Conservation (phyloP, 2,888 invertebrate species). For the Sepioteuthis lessoniana region DNA sequence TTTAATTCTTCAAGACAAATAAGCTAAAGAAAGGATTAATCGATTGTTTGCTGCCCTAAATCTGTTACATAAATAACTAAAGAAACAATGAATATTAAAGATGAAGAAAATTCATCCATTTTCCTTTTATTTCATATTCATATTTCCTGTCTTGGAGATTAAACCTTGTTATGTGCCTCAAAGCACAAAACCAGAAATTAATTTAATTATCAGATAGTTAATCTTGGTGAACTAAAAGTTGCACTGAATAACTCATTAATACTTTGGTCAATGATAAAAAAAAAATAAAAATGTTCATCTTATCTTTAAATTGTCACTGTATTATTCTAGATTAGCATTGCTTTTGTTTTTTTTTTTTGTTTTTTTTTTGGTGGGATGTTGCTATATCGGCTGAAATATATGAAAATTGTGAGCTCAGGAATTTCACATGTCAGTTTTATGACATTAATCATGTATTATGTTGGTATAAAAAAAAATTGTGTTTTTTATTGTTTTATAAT, state of each 20-base stretch:
- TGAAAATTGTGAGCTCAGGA: neutral
- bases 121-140: neutral
- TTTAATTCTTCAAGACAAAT: neutral
- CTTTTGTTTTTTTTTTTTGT: neutral
- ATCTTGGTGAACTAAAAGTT: neutral
- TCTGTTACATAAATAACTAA: neutral
- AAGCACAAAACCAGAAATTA: neutral
- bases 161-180: neutral
- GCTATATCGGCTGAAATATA: neutral
- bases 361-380: neutral
- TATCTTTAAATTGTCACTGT: neutral
- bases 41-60: neutral
- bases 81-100: neutral
- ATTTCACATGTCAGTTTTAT: neutral
- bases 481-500: too few relatives aligned
- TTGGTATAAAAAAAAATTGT: too few relatives aligned
- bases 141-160: neutral
- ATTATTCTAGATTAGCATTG: neutral
- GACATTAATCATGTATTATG: neutral
- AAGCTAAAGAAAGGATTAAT: neutral
- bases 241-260: neutral
- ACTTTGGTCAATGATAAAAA: neutral
- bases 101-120: neutral
- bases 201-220: slow-evolving; percentile 4
- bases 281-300: neutral